phyloP scores from a whole-genome alignment of 2,888 invertebrate species.

The Phasia obesa region DNA sequence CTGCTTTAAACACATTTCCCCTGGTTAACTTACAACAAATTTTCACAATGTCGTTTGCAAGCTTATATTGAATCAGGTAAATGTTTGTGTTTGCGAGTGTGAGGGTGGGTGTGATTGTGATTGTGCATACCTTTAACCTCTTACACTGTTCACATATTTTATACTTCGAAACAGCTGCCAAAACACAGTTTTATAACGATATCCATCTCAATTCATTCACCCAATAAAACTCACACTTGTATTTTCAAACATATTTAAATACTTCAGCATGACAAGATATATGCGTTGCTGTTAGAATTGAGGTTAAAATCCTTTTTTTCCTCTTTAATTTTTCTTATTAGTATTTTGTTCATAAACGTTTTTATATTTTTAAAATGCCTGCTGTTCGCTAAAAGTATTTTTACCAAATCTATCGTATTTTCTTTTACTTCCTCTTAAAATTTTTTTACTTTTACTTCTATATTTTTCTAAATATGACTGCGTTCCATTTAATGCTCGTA shows the following conservation, averaged over 20 bases:
- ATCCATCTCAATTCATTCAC: constrained; percentile 10
- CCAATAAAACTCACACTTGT: not conserved
- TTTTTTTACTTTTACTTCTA: too few relatives aligned
- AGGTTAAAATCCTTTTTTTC: constrained; percentile 18
- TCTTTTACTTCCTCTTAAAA: too few relatives aligned
- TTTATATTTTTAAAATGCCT: constrained; percentile 29
- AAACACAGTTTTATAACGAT: constrained; percentile 31
- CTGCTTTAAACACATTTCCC: constrained; percentile 6
- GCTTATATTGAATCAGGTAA: not conserved
- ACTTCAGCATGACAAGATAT: constrained; percentile 17
- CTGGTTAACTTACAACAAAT: constrained; percentile 7
- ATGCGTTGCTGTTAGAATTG: not conserved
- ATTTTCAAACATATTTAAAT: not conserved
- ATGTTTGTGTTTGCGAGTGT: not conserved
- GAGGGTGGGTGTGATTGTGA: too few relatives aligned
- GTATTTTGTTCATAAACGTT: constrained; percentile 13
- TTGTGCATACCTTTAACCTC: constrained; percentile 39
- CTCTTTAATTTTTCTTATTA: constrained; percentile 13
- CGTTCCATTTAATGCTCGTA: too few relatives aligned
- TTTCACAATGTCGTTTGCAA: constrained; percentile 10
- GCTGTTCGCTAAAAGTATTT: not conserved
- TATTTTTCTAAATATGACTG: too few relatives aligned
- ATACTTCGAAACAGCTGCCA: constrained; percentile 52
- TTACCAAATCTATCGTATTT: too few relatives aligned
- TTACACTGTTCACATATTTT: constrained; percentile 32